Conservation (phyloP, 2,888 invertebrate genomes). For the Meliscaeva auricollis region DNA sequence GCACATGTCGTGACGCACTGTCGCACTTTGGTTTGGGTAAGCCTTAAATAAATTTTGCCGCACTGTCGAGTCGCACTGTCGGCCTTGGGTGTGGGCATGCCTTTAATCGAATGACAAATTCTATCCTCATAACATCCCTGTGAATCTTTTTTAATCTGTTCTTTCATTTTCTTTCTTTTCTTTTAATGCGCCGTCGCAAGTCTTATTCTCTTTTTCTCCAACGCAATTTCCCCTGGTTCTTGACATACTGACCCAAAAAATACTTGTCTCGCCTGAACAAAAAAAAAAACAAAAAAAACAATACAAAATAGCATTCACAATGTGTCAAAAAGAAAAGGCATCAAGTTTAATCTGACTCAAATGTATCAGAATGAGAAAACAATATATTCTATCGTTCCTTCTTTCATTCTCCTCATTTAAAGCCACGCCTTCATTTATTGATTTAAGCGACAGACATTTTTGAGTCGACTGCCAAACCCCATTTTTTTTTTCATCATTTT, state of each 20-base stretch:
- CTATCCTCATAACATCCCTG: conserved; percentile 17
- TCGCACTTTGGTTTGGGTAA: no score
- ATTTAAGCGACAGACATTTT: conserved; percentile 24
- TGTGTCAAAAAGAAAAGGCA: conserved; percentile 34
- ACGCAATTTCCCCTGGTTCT: conserved; percentile 35
- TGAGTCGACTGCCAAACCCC: conserved; percentile 8
- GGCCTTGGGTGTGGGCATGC: no score
- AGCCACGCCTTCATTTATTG: conserved; percentile 26
- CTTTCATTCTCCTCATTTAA: no score
- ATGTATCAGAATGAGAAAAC: conserved; percentile 9
- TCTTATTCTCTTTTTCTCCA: not conserved
- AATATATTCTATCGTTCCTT: not conserved
- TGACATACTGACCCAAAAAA: conserved; percentile 74
- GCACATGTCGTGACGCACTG: no score
- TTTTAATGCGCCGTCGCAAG: not conserved
- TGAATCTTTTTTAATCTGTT: not conserved
- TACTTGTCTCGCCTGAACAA: conserved; percentile 21
- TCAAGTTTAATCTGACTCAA: not conserved
- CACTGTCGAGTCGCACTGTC: no score
- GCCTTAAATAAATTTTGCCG: no score
- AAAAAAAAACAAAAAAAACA: conserved; percentile 22
- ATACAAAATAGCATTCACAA: conserved; percentile 4
- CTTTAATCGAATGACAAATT: no score
- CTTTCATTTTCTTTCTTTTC: not conserved
- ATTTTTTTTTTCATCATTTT: conserved; percentile 9